phyloP scores from a whole-genome alignment of 2,888 invertebrate genomes.

The Acleris cristana region DNA sequence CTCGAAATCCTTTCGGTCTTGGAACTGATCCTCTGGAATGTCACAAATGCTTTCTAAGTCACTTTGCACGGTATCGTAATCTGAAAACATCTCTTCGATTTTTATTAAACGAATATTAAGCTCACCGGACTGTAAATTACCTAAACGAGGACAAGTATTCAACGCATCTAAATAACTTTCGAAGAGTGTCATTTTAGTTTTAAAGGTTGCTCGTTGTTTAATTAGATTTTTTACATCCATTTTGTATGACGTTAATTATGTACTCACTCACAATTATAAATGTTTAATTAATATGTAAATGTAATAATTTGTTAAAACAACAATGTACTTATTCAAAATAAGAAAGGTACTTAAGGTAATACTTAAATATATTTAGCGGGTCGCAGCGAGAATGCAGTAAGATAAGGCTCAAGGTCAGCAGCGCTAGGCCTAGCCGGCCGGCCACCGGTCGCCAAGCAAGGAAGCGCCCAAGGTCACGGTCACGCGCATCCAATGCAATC shows the following conservation, averaged over 20 bases:
- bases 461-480: background rate
- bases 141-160: too few species aligned
- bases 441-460: background rate
- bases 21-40: conserved; percentile 31
- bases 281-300: background rate
- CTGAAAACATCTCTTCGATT: conserved; percentile 31
- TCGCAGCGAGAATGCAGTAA: background rate
- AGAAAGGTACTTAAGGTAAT: background rate
- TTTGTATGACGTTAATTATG: background rate
- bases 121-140: too few species aligned
- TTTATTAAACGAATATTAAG: conserved; percentile 33
- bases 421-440: background rate
- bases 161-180: too few species aligned
- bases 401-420: background rate
- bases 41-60: conserved; percentile 34
- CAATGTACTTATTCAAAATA: background rate
- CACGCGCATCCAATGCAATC: conserved; percentile 1
- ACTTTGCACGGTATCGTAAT: conserved; percentile 35
- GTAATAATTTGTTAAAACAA: too few species aligned
- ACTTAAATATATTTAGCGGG: background rate
- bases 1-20: conserved; percentile 36
- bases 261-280: background rate
- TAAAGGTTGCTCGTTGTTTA: too few species aligned
- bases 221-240: too few species aligned
- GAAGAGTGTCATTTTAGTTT: too few species aligned